These are phyloP conservation scores for Pangasianodon gigas DNA, from an alignment of 2,113 vertebrate species.

Conservation along the genomic window DNA sequence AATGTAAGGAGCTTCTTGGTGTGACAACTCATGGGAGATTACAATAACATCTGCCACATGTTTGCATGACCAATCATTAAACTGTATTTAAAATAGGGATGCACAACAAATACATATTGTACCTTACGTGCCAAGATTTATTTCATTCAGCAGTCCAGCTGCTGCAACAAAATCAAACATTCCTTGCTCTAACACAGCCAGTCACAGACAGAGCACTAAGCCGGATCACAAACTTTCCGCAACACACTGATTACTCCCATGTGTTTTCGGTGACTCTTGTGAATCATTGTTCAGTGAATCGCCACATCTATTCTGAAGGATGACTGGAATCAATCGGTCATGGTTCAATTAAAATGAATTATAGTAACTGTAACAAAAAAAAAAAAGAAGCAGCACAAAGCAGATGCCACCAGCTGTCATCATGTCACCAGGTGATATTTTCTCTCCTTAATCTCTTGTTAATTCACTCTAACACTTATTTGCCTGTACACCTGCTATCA, in stretches of 20 bases:
- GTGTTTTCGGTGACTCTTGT: neutral
- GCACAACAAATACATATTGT: neutral
- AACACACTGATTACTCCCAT: constrained; percentile 30
- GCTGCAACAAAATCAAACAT: neutral
- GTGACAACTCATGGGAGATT: neutral
- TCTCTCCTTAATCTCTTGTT: neutral
- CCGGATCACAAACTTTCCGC: constrained; percentile 8
- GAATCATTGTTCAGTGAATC: neutral
- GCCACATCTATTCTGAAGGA: neutral
- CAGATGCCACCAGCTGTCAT: neutral
- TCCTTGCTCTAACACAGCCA: neutral
- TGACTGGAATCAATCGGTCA: neutral
- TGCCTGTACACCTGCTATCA: neutral
- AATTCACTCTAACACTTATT: neutral
- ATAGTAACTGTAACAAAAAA: neutral
- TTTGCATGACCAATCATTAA: neutral
- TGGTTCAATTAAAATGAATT: neutral
- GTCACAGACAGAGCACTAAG: neutral
- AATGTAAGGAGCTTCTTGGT: constrained; percentile 17
- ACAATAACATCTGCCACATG: neutral
- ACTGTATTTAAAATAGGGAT: neutral
- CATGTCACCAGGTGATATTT: neutral
- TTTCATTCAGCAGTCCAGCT: neutral
- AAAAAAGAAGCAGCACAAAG: neutral
- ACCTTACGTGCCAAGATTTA: neutral